Evolutionary conservation across 30 jellyfish, hydroid and myxozoan genomes (phyloP).

Genomic region (Hydractinia symbiolongicarpus): DNA sequence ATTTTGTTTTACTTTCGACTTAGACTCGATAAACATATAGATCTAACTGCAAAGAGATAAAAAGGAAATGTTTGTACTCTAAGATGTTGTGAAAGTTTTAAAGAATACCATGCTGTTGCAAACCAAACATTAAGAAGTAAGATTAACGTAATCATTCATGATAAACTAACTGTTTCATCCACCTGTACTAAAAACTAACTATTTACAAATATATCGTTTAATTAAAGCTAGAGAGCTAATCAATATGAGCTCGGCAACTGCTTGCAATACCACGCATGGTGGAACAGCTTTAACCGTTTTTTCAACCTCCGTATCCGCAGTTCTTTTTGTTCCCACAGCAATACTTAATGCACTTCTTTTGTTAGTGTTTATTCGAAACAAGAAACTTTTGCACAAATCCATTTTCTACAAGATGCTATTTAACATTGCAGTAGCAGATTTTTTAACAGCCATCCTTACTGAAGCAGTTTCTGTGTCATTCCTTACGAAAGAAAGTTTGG

Average conservation of each 20-base stretch:
- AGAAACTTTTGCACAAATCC: neutral
- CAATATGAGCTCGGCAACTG: constrained; percentile 13
- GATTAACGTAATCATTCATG: too few species aligned
- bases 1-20: too few species aligned
- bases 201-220: too few species aligned
- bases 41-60: too few species aligned
- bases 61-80: too few species aligned
- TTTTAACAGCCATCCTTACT: constrained; percentile 6
- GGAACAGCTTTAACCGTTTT: neutral
- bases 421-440: constrained; percentile 27
- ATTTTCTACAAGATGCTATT: constrained; percentile 2
- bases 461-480: constrained; percentile 10
- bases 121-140: too few species aligned
- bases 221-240: too few species aligned
- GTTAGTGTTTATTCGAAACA: constrained; percentile 1
- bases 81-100: too few species aligned
- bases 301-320: neutral
- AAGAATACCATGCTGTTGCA: too few species aligned
- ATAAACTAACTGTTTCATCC: too few species aligned
- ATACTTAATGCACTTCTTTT: neutral
- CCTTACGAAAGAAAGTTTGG: constrained; percentile 28
- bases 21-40: too few species aligned
- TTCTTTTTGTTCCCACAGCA: constrained; percentile 3
- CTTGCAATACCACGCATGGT: constrained; percentile 14
- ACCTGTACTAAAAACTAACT: too few species aligned